Evolutionary conservation across 2,797 vertebrate genomes (phyloP), one percentile per base, ranked within the genome.

Genomic region (Podarcis siculus): DNA sequence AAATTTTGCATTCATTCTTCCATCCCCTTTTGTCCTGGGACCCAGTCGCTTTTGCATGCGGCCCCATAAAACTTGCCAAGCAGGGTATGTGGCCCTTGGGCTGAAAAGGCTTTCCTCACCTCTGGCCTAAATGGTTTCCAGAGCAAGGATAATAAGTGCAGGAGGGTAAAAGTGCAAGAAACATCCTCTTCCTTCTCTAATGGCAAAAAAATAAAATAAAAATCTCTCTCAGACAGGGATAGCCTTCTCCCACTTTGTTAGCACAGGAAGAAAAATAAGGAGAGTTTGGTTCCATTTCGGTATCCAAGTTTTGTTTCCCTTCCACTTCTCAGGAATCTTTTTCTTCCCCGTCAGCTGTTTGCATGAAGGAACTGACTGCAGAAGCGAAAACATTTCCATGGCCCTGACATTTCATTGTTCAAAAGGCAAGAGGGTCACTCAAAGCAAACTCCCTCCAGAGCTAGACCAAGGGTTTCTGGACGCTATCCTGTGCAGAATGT

Each of bases 371-470:
- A n/a, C 71, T 75, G 66, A 89, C 90, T n/a, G 79, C 87, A 77
- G 55, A 87, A 91, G 72, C 87, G 17, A 67, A 55, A 82, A 81
- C 58, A 19, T 87, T 76, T 73, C 86, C 86, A 78, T n/a, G 58
- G 86, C 90, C 85, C 66, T 93, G 92, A 91, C 91, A 95, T 91
- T 71, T 83, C 55, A 78, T 87, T 93, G 89, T 94, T 93, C 81
- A 77, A 87, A 93, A 93, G 75, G 89, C 89, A 84, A 84, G 77
- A 90, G 86, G 93, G 92, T 96, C 93, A 93, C 75, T 94, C 87
- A 95, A 88, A 95, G 90, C 93, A 94, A 95, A 95, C 92, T 82
- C 67, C 92, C 12, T 78, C 0, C 35, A 42, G 0, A 73, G 71
- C 87, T 86, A 71, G 61, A n/a, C 71, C 12, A 17, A 8, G n/a